A percentile compares a stretch with the other conserved stretches of the same genome.
Conservation (phyloP, 2,888 invertebrate species). For the Helicoverpa assulta region DNA sequence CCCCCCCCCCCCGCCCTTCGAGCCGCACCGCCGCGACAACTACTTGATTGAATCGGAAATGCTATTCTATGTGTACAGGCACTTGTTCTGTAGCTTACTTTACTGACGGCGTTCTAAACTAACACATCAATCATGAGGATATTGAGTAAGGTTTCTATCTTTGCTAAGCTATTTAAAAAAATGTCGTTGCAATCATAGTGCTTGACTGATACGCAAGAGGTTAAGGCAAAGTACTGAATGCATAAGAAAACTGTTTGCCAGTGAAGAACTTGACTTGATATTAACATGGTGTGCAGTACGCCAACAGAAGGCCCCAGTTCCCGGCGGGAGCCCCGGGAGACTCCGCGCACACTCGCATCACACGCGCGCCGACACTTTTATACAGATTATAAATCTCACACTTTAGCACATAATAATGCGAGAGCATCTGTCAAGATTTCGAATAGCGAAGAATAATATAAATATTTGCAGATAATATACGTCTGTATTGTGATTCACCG, state of each 20-base stretch:
- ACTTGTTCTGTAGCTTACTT: not conserved
- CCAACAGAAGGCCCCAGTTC: not conserved
- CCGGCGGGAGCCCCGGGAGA: constrained; percentile 5
- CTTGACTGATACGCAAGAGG: no score
- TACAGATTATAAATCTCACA: constrained; percentile 38
- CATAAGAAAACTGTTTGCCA: no score
- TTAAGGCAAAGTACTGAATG: no score
- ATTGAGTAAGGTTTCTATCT: no score
- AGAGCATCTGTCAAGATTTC: constrained; percentile 27
- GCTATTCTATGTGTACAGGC: not conserved
- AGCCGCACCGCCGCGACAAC: constrained; percentile 4
- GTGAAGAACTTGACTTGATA: no score
- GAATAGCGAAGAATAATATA: constrained; percentile 3
- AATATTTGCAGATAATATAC: constrained; percentile 27
- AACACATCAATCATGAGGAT: no score
- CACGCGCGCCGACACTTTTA: constrained; percentile 41
- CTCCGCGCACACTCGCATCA: not conserved
- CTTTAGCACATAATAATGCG: constrained; percentile 33
- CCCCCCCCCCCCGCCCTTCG: no score
- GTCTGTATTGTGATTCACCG: constrained; percentile 29
- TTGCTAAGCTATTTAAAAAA: no score
- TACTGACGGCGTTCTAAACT: not conserved
- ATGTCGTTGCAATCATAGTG: no score
- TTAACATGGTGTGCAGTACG: constrained; percentile 10
- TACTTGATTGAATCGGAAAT: not conserved